Percentiles rank a stretch among this genome's conserved stretches.
These are phyloP conservation scores for Prostheceraeus crozeri DNA, from an alignment of 2,888 invertebrate genomes.

Conservation along the genomic window DNA sequence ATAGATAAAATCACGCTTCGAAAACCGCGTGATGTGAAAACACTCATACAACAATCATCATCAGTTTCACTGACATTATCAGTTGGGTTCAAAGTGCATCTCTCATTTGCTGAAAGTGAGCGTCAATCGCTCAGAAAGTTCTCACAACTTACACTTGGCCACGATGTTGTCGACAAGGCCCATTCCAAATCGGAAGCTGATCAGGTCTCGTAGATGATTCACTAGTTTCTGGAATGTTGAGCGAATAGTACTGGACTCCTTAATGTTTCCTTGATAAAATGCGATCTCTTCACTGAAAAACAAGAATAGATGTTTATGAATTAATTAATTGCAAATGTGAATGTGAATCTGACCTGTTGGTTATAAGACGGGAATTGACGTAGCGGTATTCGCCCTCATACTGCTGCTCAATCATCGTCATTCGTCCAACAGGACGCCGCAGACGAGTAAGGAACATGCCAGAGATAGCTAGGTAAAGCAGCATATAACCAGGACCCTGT, in stretches of 20 bases:
- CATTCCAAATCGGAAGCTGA: conserved; percentile 79
- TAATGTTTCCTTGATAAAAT: conserved; percentile 63
- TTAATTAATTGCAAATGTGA: background rate
- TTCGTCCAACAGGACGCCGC: conserved; percentile 74
- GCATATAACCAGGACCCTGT: conserved; percentile 78
- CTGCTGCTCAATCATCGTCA: conserved; percentile 88
- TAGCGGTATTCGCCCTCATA: conserved; percentile 97
- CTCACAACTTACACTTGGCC: conserved; percentile 87
- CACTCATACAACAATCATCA: too few species aligned
- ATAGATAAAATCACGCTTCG: too few species aligned
- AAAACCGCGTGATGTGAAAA: too few species aligned
- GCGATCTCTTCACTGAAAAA: conserved; percentile 79
- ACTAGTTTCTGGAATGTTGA: conserved; percentile 79
- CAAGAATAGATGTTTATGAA: conserved; percentile 33
- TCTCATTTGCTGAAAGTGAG: too few species aligned
- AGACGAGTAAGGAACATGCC: conserved; percentile 75
- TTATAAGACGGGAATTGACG: conserved; percentile 87
- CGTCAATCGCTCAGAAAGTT: too few species aligned
- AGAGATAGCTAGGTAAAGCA: conserved; percentile 76
- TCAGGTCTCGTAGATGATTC: conserved; percentile 73
- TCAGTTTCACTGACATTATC: too few species aligned
- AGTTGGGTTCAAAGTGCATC: too few species aligned
- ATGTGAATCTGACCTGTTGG: too few species aligned
- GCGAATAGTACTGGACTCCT: conserved; percentile 77
- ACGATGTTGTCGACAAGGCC: conserved; percentile 90